Evolutionary conservation across 2,113 vertebrate genomes (phyloP).

Genomic region (Rhizomys pruinosus): DNA sequence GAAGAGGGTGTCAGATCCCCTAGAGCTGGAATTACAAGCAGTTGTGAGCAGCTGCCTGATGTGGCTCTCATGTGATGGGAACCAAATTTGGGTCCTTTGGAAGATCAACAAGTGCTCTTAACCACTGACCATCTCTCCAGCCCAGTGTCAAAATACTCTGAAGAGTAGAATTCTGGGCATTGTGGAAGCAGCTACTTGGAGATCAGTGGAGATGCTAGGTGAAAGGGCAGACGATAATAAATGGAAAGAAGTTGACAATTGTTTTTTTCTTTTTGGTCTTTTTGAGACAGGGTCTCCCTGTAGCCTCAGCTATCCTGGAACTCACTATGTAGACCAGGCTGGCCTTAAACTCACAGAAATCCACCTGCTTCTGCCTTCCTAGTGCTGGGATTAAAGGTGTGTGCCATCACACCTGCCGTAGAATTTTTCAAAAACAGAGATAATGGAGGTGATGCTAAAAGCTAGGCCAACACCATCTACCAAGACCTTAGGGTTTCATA

Average conservation of each 20-base stretch:
- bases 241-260: constrained; percentile 13
- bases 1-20: neutral
- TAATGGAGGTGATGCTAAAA: neutral
- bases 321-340: too few species aligned
- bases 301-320: too few species aligned
- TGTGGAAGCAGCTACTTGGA: neutral
- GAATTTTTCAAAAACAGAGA: too few species aligned
- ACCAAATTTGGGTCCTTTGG: neutral
- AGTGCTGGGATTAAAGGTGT: too few species aligned
- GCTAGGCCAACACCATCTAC: neutral
- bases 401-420: too few species aligned
- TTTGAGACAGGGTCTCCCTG: too few species aligned
- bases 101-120: neutral
- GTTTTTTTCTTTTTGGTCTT: too few species aligned
- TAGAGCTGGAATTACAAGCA: neutral
- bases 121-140: neutral
- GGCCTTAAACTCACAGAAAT: too few species aligned
- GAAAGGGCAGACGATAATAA: neutral
- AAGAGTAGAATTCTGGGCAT: neutral
- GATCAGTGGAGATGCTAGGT: neutral
- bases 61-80: neutral
- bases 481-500: constrained; percentile 1
- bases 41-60: neutral
- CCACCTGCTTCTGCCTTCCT: too few species aligned
- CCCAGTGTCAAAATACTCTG: neutral